phyloP scores from a whole-genome alignment of 2,888 invertebrate genomes.

The Tipula confusa region DNA sequence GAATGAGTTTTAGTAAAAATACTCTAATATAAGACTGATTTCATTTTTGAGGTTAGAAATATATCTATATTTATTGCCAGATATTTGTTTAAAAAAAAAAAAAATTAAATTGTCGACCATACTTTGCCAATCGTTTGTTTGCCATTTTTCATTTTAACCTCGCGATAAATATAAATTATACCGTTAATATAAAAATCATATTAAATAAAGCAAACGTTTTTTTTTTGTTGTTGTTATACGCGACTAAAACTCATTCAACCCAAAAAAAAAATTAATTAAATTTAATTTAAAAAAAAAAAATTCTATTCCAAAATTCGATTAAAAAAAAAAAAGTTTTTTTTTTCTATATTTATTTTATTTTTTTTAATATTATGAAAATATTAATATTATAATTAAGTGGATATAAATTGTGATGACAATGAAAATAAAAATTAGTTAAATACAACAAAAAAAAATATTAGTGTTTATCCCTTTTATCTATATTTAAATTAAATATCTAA shows the following conservation, averaged over 20 bases:
- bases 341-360: not conserved
- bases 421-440: slow-evolving; percentile 1
- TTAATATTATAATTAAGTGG: not conserved
- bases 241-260: not conserved
- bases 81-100: not conserved
- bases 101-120: not conserved
- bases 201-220: not conserved
- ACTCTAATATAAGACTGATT: not conserved
- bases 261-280: not conserved
- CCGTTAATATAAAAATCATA: not conserved
- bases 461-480: not conserved
- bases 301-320: not conserved
- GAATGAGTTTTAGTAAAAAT: not conserved
- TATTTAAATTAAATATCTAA: not conserved
- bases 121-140: not conserved
- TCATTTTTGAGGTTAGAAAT: not conserved
- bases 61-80: not conserved
- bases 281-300: not conserved
- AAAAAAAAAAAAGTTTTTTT: not conserved
- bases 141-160: not conserved
- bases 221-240: too few species aligned
- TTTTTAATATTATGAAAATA: not conserved
- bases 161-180: not conserved
- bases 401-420: slow-evolving; percentile 14
- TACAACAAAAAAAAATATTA: not conserved